These are phyloP conservation scores for Sternarchorhynchus goeldii DNA, from an alignment of 2,797 vertebrate species.

Conservation along the genomic window DNA sequence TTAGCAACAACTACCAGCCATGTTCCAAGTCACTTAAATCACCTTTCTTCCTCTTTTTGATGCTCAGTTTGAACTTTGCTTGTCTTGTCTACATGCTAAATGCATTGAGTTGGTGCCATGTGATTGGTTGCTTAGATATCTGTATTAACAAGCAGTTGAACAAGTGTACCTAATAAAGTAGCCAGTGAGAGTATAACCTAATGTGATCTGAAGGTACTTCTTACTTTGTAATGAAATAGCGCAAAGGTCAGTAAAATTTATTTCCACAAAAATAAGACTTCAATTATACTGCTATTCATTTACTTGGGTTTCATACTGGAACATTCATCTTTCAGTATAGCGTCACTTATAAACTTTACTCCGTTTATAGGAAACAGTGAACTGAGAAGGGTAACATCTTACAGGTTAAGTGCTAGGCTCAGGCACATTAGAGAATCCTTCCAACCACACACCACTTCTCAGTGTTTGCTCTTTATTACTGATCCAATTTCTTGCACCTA, in stretches of 20 bases:
- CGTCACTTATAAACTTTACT: constrained; percentile 5
- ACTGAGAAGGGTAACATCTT: constrained; percentile 11
- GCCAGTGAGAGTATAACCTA: background rate
- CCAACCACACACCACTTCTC: background rate
- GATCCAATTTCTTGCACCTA: constrained; percentile 13
- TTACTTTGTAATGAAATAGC: too few relatives aligned
- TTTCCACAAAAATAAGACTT: background rate
- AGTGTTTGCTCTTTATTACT: constrained; percentile 9
- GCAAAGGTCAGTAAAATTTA: background rate
- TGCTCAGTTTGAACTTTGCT: too few relatives aligned
- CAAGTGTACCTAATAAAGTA: too few relatives aligned
- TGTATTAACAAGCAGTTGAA: too few relatives aligned
- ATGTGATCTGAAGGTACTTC: background rate
- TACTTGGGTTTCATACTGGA: background rate
- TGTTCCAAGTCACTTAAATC: too few relatives aligned
- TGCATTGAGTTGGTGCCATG: too few relatives aligned
- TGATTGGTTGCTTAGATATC: too few relatives aligned
- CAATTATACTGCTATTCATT: background rate
- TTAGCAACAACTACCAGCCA: too few relatives aligned
- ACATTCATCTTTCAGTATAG: background rate
- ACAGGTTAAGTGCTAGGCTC: constrained; percentile 4
- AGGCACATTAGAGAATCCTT: constrained; percentile 1
- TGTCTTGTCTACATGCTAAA: too few relatives aligned
- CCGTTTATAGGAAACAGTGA: background rate
- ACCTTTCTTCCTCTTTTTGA: too few relatives aligned